phyloP scores from a whole-genome alignment of 2,888 invertebrate species.

The Folsomia manolachei region DNA sequence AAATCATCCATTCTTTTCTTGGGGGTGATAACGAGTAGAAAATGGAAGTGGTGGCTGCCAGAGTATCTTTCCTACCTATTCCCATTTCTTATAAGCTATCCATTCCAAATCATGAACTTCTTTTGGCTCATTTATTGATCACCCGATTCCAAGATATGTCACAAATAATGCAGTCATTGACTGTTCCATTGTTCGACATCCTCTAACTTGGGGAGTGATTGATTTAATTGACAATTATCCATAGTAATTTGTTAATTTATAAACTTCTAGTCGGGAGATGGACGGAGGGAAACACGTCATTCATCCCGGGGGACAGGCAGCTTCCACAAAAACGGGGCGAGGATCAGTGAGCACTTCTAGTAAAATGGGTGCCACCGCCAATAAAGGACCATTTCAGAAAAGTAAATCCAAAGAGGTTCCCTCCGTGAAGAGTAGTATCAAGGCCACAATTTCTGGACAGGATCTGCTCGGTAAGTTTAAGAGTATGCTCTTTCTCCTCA shows the following conservation, averaged over 20 bases:
- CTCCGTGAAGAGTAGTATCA: conserved; percentile 30
- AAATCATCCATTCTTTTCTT: conserved; percentile 12
- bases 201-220: too few species aligned
- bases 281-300: conserved; percentile 43
- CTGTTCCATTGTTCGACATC: too few species aligned
- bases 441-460: conserved; percentile 32
- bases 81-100: not conserved
- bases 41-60: not conserved
- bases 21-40: conserved; percentile 1
- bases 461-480: conserved; percentile 47
- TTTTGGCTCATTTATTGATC: too few species aligned
- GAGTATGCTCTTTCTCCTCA: too few species aligned
- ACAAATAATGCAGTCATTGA: too few species aligned
- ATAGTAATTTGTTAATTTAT: too few species aligned
- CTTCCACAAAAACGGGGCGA: too few species aligned
- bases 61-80: not conserved
- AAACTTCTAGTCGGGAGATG: conserved; percentile 50
- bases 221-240: too few species aligned
- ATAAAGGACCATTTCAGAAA: conserved; percentile 43
- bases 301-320: conserved; percentile 16
- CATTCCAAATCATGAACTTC: not conserved
- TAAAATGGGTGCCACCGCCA: not conserved
- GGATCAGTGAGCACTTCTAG: not conserved
- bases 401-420: conserved; percentile 46
- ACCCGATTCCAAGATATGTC: too few species aligned